phyloP scores from a whole-genome alignment of 2,797 vertebrate genomes.

The Smutsia temminckii region DNA sequence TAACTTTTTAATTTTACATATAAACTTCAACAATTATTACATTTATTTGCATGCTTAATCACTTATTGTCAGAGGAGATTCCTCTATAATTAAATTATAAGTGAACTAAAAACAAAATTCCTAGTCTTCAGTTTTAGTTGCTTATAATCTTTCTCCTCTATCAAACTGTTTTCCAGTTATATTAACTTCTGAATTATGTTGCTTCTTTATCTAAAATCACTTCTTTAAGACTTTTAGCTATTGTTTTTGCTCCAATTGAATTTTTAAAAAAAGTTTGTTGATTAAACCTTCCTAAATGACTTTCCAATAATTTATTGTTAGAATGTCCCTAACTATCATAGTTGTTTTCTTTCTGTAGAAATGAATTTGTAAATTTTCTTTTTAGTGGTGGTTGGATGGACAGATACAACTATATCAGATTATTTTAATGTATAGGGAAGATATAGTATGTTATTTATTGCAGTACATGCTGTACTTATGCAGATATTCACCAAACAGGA shows the following conservation, averaged over 20 bases:
- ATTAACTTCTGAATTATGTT: background rate
- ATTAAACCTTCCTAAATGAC: background rate
- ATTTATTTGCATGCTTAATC: background rate
- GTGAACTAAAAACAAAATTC: background rate
- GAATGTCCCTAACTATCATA: background rate
- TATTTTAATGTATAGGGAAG: background rate
- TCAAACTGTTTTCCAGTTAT: background rate
- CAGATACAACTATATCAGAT: background rate
- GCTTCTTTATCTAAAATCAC: background rate
- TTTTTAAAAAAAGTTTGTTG: background rate
- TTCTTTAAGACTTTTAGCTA: background rate
- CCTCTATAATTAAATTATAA: background rate
- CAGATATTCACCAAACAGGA: background rate
- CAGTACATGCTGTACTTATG: background rate
- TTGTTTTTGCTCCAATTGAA: background rate
- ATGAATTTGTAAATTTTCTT: background rate
- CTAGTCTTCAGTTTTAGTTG: background rate
- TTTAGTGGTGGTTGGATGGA: background rate
- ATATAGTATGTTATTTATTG: background rate
- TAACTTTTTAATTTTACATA: background rate
- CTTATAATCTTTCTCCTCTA: background rate
- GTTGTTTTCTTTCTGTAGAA: background rate
- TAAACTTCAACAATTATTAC: background rate
- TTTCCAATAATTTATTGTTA: background rate
- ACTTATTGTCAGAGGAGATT: background rate